A percentile compares a stretch with the other conserved stretches of the same genome.
These are phyloP conservation scores for Gymnorhina tibicen DNA, from an alignment of 2,113 vertebrate species.

Conservation along the genomic window DNA sequence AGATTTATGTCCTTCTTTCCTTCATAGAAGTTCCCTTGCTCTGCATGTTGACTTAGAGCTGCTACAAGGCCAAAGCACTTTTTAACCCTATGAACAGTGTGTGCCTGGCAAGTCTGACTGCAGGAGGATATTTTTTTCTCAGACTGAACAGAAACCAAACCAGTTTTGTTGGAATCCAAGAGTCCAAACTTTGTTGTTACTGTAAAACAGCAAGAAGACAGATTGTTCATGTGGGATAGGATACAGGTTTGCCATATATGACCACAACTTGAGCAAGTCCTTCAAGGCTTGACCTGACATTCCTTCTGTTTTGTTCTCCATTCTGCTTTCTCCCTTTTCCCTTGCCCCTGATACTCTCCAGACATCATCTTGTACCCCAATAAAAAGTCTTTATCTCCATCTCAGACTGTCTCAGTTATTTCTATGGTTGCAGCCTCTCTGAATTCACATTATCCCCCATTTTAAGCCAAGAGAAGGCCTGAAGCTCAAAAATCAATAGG, in stretches of 20 bases:
- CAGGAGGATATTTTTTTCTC: neutral
- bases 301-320: neutral
- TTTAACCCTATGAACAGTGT: neutral
- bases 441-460: constrained; percentile 16
- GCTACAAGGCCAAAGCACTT: neutral
- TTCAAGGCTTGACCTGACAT: neutral
- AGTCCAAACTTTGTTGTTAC: neutral
- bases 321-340: neutral
- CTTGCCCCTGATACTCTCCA: neutral
- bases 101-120: neutral
- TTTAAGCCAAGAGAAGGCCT: constrained; percentile 2
- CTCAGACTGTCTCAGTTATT: neutral
- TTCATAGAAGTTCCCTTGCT: neutral
- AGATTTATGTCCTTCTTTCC: neutral
- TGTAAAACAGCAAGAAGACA: neutral
- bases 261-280: neutral
- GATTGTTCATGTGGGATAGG: neutral
- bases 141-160: neutral
- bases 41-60: neutral
- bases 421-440: neutral
- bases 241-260: neutral
- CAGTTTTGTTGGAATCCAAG: neutral
- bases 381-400: neutral
- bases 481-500: constrained; percentile 58
- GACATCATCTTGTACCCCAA: neutral